A percentile compares a stretch with the other conserved stretches of the same genome.
These are phyloP conservation scores for Pharmacophagus antenor DNA, from an alignment of 2,888 invertebrate species.

Conservation along the genomic window DNA sequence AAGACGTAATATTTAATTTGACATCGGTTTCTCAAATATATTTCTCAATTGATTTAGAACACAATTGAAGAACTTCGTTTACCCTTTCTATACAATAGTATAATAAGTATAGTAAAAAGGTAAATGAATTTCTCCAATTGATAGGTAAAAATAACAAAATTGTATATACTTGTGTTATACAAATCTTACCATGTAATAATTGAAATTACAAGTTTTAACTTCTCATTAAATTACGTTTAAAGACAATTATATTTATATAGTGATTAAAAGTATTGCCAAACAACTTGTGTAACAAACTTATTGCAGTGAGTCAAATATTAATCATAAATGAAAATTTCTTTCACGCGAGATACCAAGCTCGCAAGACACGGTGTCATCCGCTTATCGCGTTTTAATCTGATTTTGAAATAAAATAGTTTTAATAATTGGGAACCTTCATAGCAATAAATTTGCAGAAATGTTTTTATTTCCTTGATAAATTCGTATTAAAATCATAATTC, in stretches of 20 bases:
- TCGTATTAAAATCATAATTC: not conserved
- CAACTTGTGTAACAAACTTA: not conserved
- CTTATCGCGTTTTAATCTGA: slow-evolving; percentile 5
- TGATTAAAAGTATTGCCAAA: not conserved
- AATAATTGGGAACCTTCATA: not conserved
- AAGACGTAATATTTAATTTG: not conserved
- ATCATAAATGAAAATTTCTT: slow-evolving; percentile 9
- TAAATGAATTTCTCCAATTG: not conserved
- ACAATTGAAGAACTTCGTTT: not conserved
- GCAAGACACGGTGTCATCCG: not conserved
- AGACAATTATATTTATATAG: not conserved
- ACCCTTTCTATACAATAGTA: too few relatives aligned
- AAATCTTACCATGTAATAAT: too few relatives aligned
- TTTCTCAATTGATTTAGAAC: not conserved
- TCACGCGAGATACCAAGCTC: too few relatives aligned
- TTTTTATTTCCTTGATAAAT: slow-evolving; percentile 1
- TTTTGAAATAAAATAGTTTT: slow-evolving; percentile 16
- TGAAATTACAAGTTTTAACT: too few relatives aligned
- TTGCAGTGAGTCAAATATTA: slow-evolving; percentile 9
- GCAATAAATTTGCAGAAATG: not conserved
- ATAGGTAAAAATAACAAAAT: too few relatives aligned
- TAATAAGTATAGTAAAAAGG: too few relatives aligned
- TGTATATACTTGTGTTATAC: too few relatives aligned
- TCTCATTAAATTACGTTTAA: too few relatives aligned
- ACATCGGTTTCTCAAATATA: not conserved